phyloP scores from a whole-genome alignment of 2,888 invertebrate genomes.

The Aromia moschata region DNA sequence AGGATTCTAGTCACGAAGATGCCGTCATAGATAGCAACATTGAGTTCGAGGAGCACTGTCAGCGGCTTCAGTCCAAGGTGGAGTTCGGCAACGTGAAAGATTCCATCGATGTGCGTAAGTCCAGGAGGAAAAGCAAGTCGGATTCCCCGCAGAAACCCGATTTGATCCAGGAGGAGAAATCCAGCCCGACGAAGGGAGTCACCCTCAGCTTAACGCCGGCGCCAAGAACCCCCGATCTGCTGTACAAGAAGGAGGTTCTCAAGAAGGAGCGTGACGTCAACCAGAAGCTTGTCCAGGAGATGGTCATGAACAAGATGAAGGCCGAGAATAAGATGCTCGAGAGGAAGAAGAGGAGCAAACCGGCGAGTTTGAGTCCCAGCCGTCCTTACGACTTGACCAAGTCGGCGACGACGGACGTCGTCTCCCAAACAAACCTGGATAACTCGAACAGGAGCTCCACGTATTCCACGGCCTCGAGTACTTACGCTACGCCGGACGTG shows the following conservation, averaged over 20 bases:
- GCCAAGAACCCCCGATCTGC: conserved; percentile 49
- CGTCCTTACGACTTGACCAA: conserved; percentile 55
- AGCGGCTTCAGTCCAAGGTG: conserved; percentile 72
- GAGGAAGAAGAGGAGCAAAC: conserved; percentile 67
- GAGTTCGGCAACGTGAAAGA: conserved; percentile 77
- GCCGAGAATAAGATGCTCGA: conserved; percentile 73
- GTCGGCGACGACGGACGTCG: conserved; percentile 55
- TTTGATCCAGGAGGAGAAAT: conserved; percentile 60
- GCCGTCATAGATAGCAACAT: conserved; percentile 44
- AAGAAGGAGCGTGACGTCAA: conserved; percentile 83
- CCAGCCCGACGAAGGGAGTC: conserved; percentile 54
- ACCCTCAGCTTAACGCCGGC: conserved; percentile 43
- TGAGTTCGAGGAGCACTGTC: conserved; percentile 72
- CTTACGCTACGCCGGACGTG: conserved; percentile 55
- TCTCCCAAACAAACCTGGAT: conserved; percentile 40
- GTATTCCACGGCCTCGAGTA: conserved; percentile 42
- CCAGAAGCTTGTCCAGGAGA: conserved; percentile 82
- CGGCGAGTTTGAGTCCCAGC: conserved; percentile 51
- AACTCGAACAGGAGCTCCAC: conserved; percentile 37
- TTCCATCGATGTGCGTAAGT: conserved; percentile 73
- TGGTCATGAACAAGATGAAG: conserved; percentile 82
- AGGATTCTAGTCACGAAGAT: conserved; percentile 29
- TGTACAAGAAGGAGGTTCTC: conserved; percentile 71
- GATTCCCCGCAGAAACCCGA: conserved; percentile 55
- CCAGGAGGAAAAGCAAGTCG: conserved; percentile 63